Base-by-base conservation (phyloP, 2,888 invertebrate genomes). In the Colletes collaris region DNA sequence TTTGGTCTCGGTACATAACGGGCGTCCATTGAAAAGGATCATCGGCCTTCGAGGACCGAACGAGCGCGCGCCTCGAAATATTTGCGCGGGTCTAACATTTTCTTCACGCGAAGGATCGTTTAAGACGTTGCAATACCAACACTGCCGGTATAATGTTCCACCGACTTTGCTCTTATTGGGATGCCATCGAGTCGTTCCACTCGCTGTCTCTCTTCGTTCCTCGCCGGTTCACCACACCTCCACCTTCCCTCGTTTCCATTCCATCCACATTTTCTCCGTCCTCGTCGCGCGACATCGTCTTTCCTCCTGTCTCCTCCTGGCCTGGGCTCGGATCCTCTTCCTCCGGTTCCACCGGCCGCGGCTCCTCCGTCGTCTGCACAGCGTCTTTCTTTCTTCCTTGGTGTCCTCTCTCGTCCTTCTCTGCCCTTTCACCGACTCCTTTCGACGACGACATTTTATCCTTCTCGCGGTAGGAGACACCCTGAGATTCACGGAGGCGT, bases 91-190 rank as follows among this genome's bases (percentile, higher is more conserved):
- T 59, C 72, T 56, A 76, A 80, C 76, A 70, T 81, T 82, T 87
- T 83, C 85, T 74, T 80, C 69, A 72, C 84, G 80, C 82, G 77
- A 64, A 70, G 81, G 71, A 82, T 83, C 85, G 79, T 88, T 88
- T 86, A 89, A 89, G 88, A 88, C 79, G 84, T 87, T 88, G 87
- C 86, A 84, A 84, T 86, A 89, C 86, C 88, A 88, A 87, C 86
- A 84, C 82, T 85, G 79, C 76, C 73, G 67, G 81, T 79, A 83
- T 83, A 83, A 81, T 81, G 83, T 83, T 81, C 79, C 85, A 58
- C 69, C 76, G 71, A 88, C 89, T 87, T 89, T 89, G 85, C 82
- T 89, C 87, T 89, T 87, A 85, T 89, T 89, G 89, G 89, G 87
- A 89, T 90, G 82, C 89, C 89, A 86, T 85, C 81, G 83, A 82